Base-by-base conservation (phyloP, 2,888 invertebrate species). In the Crossocerus cetratus region DNA sequence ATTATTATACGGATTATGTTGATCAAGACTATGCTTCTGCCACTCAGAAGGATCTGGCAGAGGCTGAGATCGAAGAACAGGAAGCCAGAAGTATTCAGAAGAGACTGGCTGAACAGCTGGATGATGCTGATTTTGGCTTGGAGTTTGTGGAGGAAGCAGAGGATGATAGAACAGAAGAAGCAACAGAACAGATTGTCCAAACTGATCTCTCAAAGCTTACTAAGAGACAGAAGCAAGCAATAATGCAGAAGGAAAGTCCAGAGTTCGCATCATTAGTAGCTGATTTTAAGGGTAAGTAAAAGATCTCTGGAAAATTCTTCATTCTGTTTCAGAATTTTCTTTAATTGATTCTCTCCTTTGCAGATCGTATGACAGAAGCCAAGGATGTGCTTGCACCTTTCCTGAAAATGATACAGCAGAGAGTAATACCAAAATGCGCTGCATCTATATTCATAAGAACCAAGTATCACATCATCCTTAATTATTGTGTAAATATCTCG, bases 1-100 rank as follows among this genome's bases (percentile, higher is more conserved):
- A 94, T 89, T 98, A 97, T 91, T 94, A 95, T 62, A 96, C 97
- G 0, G 97, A 98, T 91, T 97, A 96, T 90, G 94, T 97, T 16
- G 98, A 98, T 91, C 93, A 95, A 84, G 97, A 97, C 90, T 96
- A 95, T 91, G 93, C 94, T 57, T 94, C 82, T 2, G 66, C 83
- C 13, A 87, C 73, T 86, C 94, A 93, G 49, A 92, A 92, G 82
- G 94, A 95, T 85, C 94, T 95, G 80, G 94, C 94, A 83, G 91
- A 94, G 78, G 96, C 96, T 3, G 94, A 94, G 75, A 92, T 94
- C 73, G 97, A 97, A 90, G 97, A 96, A 88, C 93, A 95, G 83
- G 97, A 97, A 91, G 97, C 96, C 0, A 93, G 93, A 86, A 94
- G 93, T 77, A 94, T 97, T 69, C 97, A 97, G 86, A 93, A 94